Evolutionary conservation across 1,140 invertebrate species (phyloP), one percentile per base, ranked within the genome.

Genomic region (Eumaeus atala): DNA sequence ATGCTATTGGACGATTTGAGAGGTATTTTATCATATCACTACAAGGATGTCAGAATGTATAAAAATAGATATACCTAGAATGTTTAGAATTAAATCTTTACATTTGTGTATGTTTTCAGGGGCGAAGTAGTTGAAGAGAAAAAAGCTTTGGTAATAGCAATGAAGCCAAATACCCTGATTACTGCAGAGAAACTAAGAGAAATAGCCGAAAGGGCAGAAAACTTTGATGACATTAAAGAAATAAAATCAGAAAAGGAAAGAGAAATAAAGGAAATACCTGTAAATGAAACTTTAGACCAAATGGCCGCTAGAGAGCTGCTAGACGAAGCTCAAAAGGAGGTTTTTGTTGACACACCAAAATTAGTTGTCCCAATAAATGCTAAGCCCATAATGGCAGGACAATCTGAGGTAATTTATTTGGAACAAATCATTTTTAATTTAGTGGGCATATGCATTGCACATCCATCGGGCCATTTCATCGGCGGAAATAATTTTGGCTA

Each of bases 321-420:
- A 36, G 73, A 89, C 59, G 90, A 90, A 67, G 73, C 89, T 4
- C 80, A 84, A 44, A 63, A 81, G 62, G 52, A 71, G 72, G 64
- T 64, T 61, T 64, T 40, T 74, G 64, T 69, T 61, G 60, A 84
- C 72, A 51, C 62, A 64, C 64, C 74, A 28, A 59, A 59, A 18
- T 75, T 92, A 6, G 82, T 88, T 18, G 71, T 93, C 16, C 89
- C 90, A 2, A 38, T 92, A 4, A 77, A 88, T 1, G 78, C 90
- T 42, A 81, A 84, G 59, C 72, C 88, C 21, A 73, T 88, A 12
- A 70, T 91, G 8, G 80, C 89, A 40, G 91, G 91, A 3, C 88
- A 90, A 57, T 88, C 89, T 78, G 90, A 93, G 81, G 90, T 90
- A 70, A n/a, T n/a, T n/a, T n/a, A n/a, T n/a, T n/a, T n/a, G n/a